phyloP scores from a whole-genome alignment of 2,797 vertebrate species.

The Champsocephalus gunnari region DNA sequence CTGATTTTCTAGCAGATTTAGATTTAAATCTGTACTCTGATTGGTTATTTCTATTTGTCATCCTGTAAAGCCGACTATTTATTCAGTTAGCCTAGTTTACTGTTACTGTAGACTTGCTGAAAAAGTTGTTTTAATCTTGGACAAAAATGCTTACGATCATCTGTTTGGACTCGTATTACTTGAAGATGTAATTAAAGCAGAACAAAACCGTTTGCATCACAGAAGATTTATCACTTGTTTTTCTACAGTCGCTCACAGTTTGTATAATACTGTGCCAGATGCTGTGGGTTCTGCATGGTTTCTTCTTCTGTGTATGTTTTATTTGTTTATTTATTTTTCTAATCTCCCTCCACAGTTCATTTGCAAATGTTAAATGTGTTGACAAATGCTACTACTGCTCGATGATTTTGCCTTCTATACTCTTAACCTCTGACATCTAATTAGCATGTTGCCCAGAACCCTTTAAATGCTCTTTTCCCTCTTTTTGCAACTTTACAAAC shows the following conservation, averaged over 20 bases:
- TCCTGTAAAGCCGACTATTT: conserved; percentile 51
- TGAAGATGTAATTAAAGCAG: conserved; percentile 59
- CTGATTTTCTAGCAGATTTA: conserved; percentile 26
- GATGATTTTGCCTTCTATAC: not conserved
- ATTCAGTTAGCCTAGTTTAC: conserved; percentile 60
- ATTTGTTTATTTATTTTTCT: conserved; percentile 22
- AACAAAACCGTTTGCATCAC: conserved; percentile 43
- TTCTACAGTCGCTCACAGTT: conserved; percentile 43
- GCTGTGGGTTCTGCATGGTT: conserved; percentile 60
- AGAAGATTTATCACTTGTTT: conserved; percentile 43
- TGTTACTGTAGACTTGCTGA: conserved; percentile 49
- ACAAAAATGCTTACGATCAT: conserved; percentile 40
- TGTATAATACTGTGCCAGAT: conserved; percentile 52
- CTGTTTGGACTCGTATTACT: conserved; percentile 50
- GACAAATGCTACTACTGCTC: not conserved
- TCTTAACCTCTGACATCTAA: not conserved
- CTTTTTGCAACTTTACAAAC: conserved; percentile 42
- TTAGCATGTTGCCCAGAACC: conserved; percentile 37
- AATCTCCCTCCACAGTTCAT: not conserved
- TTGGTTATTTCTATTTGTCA: conserved; percentile 48
- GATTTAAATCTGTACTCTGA: conserved; percentile 13
- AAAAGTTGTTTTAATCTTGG: conserved; percentile 44
- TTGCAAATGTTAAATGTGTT: conserved; percentile 7
- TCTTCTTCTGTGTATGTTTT: conserved; percentile 36
- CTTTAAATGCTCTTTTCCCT: conserved; percentile 28